Evolutionary conservation across 1,140 invertebrate species (phyloP), one percentile per base, ranked within the genome.

Genomic region (Bombus impatiens): DNA sequence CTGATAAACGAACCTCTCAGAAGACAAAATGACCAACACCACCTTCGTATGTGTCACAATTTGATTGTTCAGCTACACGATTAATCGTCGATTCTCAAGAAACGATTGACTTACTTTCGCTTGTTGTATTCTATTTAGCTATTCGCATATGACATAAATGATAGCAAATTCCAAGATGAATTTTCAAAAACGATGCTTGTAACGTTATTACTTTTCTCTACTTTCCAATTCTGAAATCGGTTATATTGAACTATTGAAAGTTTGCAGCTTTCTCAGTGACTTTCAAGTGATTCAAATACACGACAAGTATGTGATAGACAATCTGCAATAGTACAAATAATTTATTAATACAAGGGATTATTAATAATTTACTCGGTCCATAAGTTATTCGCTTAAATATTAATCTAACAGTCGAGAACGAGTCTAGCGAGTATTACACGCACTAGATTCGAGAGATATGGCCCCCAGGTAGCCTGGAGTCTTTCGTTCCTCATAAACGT

Each of bases 361-460:
- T 44, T 40, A 90, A 89, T 86, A 87, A 93, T 91, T 93, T 93
- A 94, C 42, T 72, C 88, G 68, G 3, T 86, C 67, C 79, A 92
- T 94, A 94, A 94, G 92, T 93, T 91, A 94, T 65, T 62, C 77
- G 77, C 84, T 94, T 93, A 94, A 94, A 94, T 94, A 94, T 75
- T 94, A 94, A 78, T 90, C 90, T 93, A 94, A 44, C 91, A 94
- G 93, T 93, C 93, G 88, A 86, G 83, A 84, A 86, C 86, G 80
- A 90, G 90, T 83, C 88, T 83, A 18, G 83, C 9, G n/a, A 68
- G 53, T 37, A 42, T 42, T 67, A 5, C 47, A 68, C 15, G 53
- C 81, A 87, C 86, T 79, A 87, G 89, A 85, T 90, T 91, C 90
- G 86, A 85, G 70, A 68, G 13, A 80, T 86, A 89, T 84, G 84